A percentile compares a stretch with the other conserved stretches of the same genome.
These are phyloP conservation scores for Synanthedon andrenaeformis DNA, from an alignment of 2,888 invertebrate genomes.

Conservation along the genomic window DNA sequence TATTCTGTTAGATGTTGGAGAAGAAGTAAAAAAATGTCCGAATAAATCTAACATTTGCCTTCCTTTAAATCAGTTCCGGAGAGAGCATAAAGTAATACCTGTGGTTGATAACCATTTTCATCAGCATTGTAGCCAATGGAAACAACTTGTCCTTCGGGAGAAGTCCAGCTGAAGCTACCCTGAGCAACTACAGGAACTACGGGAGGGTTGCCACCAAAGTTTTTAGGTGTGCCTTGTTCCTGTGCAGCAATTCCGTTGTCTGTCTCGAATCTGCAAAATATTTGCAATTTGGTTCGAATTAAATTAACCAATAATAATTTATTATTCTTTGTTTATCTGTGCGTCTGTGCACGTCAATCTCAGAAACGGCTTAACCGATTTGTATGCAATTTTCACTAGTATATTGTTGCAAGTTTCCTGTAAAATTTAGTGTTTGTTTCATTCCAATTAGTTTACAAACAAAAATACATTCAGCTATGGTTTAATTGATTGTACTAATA, in stretches of 20 bases:
- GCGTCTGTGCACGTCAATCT: no score
- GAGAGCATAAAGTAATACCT: background rate
- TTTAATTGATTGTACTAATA: no score
- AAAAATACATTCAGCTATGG: no score
- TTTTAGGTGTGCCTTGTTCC: constrained; percentile 54
- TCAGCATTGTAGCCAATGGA: constrained; percentile 66
- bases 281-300: background rate
- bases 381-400: no score
- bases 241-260: constrained; percentile 66
- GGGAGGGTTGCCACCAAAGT: constrained; percentile 24
- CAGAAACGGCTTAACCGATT: no score
- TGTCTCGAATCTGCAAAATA: constrained; percentile 5
- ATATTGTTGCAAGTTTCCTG: no score
- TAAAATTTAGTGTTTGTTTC: no score
- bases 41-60: no score
- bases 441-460: no score
- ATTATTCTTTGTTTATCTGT: background rate
- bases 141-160: constrained; percentile 67
- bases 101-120: constrained; percentile 63
- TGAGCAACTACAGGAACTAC: constrained; percentile 27
- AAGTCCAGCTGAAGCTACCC: constrained; percentile 52
- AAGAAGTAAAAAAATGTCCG: no score
- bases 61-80: no score
- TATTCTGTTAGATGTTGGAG: no score
- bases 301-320: background rate